Evolutionary conservation across 1,140 invertebrate species (phyloP).

Genomic region (Heliconius congener): DNA sequence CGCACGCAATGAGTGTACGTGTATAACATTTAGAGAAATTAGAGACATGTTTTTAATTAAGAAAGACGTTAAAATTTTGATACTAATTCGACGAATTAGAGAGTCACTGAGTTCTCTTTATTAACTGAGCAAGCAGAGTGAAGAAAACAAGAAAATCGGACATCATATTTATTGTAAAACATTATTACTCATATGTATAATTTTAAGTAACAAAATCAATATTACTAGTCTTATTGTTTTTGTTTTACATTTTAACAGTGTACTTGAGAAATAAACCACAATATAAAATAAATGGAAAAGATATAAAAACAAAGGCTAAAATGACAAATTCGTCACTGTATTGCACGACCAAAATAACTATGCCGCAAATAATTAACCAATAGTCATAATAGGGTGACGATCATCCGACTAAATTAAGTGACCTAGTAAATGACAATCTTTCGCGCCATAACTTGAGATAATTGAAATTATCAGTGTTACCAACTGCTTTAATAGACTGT

Average conservation of each 20-base stretch:
- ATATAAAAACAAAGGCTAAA: conserved; percentile 24
- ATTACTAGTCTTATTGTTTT: neutral
- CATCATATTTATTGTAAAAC: too few species aligned
- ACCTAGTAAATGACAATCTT: conserved; percentile 9
- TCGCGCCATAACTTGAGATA: neutral
- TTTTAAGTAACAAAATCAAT: neutral
- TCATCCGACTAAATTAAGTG: conserved; percentile 17
- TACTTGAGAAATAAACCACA: conserved; percentile 7
- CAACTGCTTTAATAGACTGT: neutral
- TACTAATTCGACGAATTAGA: too few species aligned
- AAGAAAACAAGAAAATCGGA: too few species aligned
- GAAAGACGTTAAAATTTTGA: too few species aligned
- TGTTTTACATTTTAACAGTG: neutral
- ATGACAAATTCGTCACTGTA: conserved; percentile 33
- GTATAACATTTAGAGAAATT: too few species aligned
- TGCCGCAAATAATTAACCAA: conserved; percentile 37
- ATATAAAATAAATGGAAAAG: conserved; percentile 13
- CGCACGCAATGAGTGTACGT: too few species aligned
- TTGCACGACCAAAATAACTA: conserved; percentile 23
- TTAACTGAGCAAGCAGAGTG: too few species aligned
- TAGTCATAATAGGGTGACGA: conserved; percentile 33
- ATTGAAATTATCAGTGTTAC: neutral
- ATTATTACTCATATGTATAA: too few species aligned
- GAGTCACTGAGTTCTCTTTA: too few species aligned
- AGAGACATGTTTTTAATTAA: too few species aligned